Evolutionary conservation across 37 sponge, comb jelly and placozoan species (phyloP), one percentile per base, ranked within the genome.

Genomic region (Diacarnus erythraeanus): DNA sequence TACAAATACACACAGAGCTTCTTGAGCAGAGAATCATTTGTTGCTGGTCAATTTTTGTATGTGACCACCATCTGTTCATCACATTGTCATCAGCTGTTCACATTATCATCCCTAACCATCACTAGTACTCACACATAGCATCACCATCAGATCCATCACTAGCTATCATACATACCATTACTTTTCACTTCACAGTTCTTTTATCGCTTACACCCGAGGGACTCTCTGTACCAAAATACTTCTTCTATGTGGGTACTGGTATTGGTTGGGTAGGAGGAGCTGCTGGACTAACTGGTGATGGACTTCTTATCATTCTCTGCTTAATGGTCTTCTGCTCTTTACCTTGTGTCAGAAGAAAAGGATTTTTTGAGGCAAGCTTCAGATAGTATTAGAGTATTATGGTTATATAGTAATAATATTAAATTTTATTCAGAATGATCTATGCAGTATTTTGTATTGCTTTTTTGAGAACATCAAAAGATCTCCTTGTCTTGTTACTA

Each of bases 261-360:
- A 1, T 87, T 8, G 93, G 89, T 22, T 88, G 89, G 89, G 93
- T 92, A 33, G 70, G 67, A 57, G 86, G 89, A 0, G 57, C 84
- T 6, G 92, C 88, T 4, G 91, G 91, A 0, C 44, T 90, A 37
- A 82, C 94, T 26, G 94, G 94, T 20, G 63, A 35, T 40, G 65
- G 80, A 15, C 79, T 94, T 18, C 58, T 86, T 36, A 2, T 90
- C 47, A 90, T 90, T 65, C 56, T 87, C 20, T n/a, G 64, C 17
- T 54, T 87, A 3, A 90, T 94, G 77, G 78, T 87, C 2, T 21
- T 82, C 60, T 94, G 88, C 41, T 78, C 91, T 0, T 80, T 83
- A 26, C 94, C 94, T 25, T 89, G 75, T 69, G 80, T 94, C 56
- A 47, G 94, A 27, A 77, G 91, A 42, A 85, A 77, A 27, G 94